Conservation (phyloP, 2,113 vertebrate species). For the Solea senegalensis region DNA sequence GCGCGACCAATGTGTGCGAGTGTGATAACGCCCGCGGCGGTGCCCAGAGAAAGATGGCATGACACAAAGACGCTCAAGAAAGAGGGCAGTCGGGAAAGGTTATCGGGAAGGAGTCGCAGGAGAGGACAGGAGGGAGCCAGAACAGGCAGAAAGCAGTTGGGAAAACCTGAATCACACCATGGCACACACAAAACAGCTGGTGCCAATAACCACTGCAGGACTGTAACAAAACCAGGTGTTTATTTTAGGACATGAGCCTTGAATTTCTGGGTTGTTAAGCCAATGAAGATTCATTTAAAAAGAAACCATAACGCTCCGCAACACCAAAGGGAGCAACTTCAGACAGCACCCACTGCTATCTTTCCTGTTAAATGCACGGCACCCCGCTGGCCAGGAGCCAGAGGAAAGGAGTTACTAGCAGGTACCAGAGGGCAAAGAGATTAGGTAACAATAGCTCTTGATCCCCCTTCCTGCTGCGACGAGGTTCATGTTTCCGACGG, state of each 20-base stretch:
- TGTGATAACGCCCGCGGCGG: constrained; percentile 75
- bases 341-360: constrained; percentile 54
- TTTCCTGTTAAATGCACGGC: constrained; percentile 38
- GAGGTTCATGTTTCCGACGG: constrained; percentile 50
- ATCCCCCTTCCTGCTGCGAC: constrained; percentile 29
- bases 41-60: constrained; percentile 45
- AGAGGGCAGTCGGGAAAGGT: constrained; percentile 72
- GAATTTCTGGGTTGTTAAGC: constrained; percentile 65
- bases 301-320: constrained; percentile 63
- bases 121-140: constrained; percentile 46
- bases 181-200: constrained; percentile 48
- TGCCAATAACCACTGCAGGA: constrained; percentile 24
- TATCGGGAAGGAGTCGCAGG: constrained; percentile 65
- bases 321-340: constrained; percentile 39
- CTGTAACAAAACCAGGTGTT: constrained; percentile 69
- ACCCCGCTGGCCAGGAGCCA: constrained; percentile 50
- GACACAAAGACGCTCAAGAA: constrained; percentile 66
- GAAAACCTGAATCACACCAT: not conserved
- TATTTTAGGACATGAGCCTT: constrained; percentile 59
- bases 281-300: constrained; percentile 63
- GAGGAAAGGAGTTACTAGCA: constrained; percentile 50
- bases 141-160: not conserved
- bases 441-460: constrained; percentile 57
- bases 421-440: constrained; percentile 52
- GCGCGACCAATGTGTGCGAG: constrained; percentile 76